Conservation (phyloP, 2,888 invertebrate genomes). For the Drosophila pullipes region DNA sequence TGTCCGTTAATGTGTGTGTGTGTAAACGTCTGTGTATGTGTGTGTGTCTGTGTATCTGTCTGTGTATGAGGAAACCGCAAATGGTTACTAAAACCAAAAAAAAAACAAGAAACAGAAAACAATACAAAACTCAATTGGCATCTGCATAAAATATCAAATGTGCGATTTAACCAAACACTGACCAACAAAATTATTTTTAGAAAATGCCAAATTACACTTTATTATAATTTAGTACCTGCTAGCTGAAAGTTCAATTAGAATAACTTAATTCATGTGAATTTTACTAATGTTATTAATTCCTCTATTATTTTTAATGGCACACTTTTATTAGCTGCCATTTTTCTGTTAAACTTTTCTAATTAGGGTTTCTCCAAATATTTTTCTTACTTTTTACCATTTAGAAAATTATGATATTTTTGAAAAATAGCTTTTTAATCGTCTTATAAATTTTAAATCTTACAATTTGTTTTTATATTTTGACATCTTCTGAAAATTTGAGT, state of each 20-base stretch:
- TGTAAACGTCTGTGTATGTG: too few species aligned
- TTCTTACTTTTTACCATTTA: not conserved
- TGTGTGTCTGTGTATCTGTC: not conserved
- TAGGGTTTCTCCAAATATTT: not conserved
- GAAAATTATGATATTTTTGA: not conserved
- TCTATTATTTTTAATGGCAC: not conserved
- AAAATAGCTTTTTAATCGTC: not conserved
- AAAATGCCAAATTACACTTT: not conserved
- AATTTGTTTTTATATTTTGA: not conserved
- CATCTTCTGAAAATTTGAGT: not conserved
- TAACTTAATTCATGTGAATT: not conserved
- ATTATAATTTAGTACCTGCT: not conserved
- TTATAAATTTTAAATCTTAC: not conserved
- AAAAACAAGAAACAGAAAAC: slow-evolving; percentile 20
- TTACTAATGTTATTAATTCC: not conserved
- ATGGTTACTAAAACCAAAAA: slow-evolving; percentile 57
- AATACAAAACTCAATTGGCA: slow-evolving; percentile 45
- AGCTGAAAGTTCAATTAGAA: not conserved
- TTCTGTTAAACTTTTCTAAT: not conserved
- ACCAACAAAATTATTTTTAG: slow-evolving; percentile 11
- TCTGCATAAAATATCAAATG: slow-evolving; percentile 37
- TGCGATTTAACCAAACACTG: slow-evolving; percentile 14
- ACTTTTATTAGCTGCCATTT: not conserved
- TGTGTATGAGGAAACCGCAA: slow-evolving; percentile 36
- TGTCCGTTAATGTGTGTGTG: too few species aligned